Evolutionary conservation across 2,888 invertebrate species (phyloP).

Genomic region (Esperia sulphurella): DNA sequence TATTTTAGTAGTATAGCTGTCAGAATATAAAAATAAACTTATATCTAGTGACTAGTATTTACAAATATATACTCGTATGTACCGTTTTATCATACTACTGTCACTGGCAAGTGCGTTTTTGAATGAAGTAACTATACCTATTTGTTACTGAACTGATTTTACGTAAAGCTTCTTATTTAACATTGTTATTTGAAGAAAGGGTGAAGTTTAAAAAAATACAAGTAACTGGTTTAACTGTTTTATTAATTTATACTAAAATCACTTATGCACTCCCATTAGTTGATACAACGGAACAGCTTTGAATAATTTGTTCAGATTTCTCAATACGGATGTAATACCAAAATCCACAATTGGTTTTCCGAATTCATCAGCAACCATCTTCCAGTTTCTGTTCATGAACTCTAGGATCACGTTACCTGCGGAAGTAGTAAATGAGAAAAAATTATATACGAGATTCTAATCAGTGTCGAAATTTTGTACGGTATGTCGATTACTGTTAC

Average conservation of each 20-base stretch:
- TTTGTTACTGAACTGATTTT: slow-evolving; percentile 44
- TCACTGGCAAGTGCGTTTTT: too few relatives aligned
- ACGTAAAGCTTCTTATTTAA: slow-evolving; percentile 30
- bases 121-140: too few relatives aligned
- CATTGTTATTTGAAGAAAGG: neutral
- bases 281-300: slow-evolving; percentile 33
- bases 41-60: too few relatives aligned
- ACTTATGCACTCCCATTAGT: slow-evolving; percentile 10
- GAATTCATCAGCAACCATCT: slow-evolving; percentile 49
- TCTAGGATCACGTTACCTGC: slow-evolving; percentile 44
- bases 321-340: slow-evolving; percentile 34
- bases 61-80: too few relatives aligned
- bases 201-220: too few relatives aligned
- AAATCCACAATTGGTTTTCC: slow-evolving; percentile 51
- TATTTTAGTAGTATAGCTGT: too few relatives aligned
- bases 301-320: slow-evolving; percentile 38
- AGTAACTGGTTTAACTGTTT: neutral
- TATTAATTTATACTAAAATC: too few relatives aligned
- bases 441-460: too few relatives aligned
- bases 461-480: too few relatives aligned
- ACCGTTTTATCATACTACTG: too few relatives aligned
- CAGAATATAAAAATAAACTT: too few relatives aligned
- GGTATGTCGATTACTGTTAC: too few relatives aligned
- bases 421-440: slow-evolving; percentile 11
- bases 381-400: slow-evolving; percentile 57